These are phyloP conservation scores for Seira ritae DNA, from an alignment of 2,888 invertebrate genomes.

Conservation along the genomic window DNA sequence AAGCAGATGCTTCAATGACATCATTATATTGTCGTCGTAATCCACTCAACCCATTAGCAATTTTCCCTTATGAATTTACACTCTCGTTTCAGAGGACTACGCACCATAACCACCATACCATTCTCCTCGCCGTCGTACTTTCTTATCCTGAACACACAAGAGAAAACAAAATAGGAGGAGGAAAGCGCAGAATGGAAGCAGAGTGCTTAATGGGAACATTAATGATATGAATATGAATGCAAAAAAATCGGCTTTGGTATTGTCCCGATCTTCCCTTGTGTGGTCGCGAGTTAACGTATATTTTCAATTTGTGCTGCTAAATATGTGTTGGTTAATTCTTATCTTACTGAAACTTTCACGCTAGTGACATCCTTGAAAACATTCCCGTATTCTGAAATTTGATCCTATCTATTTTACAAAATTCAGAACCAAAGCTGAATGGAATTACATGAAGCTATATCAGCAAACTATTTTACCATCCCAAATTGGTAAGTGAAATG, in stretches of 20 bases:
- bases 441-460: too few species aligned
- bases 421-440: too few species aligned
- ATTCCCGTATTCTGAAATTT: too few species aligned
- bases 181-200: not conserved
- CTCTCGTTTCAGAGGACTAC: constrained; percentile 16
- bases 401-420: too few species aligned
- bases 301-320: too few species aligned
- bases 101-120: not conserved
- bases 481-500: not conserved
- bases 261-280: not conserved
- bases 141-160: constrained; percentile 4
- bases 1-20: constrained; percentile 64
- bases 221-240: constrained; percentile 54
- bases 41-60: constrained; percentile 65
- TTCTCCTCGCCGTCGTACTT: not conserved
- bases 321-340: too few species aligned
- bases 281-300: too few species aligned
- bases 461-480: too few species aligned
- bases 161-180: not conserved
- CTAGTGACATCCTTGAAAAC: too few species aligned
- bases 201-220: constrained; percentile 48
- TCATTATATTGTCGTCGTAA: constrained; percentile 58
- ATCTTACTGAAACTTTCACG: too few species aligned
- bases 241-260: not conserved
- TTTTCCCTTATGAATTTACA: constrained; percentile 60